Conservation (phyloP, 37 sponge, comb jelly and placozoan genomes). For the Tethya wilhelma region DNA sequence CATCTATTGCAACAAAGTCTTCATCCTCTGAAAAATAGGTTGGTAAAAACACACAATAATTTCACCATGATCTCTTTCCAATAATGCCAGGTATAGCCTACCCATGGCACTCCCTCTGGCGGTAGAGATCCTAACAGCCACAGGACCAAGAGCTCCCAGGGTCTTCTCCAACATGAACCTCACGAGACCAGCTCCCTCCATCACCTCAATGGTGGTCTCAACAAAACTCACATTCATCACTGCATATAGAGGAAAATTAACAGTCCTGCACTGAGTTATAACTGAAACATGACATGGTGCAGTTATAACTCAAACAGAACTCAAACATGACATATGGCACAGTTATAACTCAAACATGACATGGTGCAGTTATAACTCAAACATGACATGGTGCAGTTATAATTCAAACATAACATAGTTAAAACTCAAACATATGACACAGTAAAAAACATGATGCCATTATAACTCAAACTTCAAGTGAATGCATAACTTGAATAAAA, state of each 20-base stretch:
- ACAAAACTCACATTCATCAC: slow-evolving; percentile 50
- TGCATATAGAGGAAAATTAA: not conserved
- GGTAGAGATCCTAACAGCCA: slow-evolving; percentile 19
- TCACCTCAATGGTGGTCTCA: not conserved
- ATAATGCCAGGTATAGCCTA: not conserved
- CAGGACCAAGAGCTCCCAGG: slow-evolving; percentile 26
- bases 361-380: too few species aligned
- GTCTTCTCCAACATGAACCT: slow-evolving; percentile 25
- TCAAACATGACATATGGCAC: too few species aligned
- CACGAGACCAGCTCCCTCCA: slow-evolving; percentile 35
- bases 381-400: too few species aligned
- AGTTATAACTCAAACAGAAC: too few species aligned
- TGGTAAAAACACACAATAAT: not conserved
- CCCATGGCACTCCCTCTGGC: slow-evolving; percentile 29
- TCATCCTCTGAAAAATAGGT: slow-evolving; percentile 2
- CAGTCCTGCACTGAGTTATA: too few species aligned
- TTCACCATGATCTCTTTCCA: not conserved
- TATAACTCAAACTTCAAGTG: too few species aligned
- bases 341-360: too few species aligned
- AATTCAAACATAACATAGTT: too few species aligned
- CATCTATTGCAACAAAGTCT: slow-evolving; percentile 2
- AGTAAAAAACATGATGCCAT: not conserved
- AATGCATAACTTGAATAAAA: too few species aligned
- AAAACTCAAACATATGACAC: not conserved
- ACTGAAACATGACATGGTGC: too few species aligned